These are phyloP conservation scores for Neofelis nebulosa DNA, from an alignment of 2,113 vertebrate species.

Conservation along the genomic window DNA sequence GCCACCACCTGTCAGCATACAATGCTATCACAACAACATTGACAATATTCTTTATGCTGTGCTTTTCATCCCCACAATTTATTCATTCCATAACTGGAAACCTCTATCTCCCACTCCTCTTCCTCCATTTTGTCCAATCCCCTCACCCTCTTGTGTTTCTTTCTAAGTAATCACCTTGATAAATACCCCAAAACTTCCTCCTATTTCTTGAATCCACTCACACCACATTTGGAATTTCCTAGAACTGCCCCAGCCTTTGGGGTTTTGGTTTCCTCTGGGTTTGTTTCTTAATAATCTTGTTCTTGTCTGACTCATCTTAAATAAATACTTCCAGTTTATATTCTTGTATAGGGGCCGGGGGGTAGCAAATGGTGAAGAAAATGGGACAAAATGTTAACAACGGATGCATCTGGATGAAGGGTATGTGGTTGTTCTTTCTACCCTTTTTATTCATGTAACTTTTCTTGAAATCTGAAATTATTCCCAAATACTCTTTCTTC, in stretches of 20 bases:
- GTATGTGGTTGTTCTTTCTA: not conserved
- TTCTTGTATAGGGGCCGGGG: too few species aligned
- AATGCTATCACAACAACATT: not conserved
- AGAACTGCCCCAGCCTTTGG: not conserved
- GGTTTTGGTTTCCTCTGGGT: not conserved
- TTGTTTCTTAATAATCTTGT: not conserved
- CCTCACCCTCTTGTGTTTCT: not conserved
- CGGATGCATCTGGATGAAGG: not conserved
- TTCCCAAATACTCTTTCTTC: not conserved
- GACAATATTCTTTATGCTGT: not conserved
- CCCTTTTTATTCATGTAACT: not conserved
- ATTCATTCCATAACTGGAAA: not conserved
- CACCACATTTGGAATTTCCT: slow-evolving; percentile 36
- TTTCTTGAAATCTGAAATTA: not conserved
- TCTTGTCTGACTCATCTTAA: not conserved
- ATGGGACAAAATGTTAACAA: not conserved
- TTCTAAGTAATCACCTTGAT: not conserved
- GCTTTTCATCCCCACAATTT: not conserved
- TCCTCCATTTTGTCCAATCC: not conserved
- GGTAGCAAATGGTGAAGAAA: not conserved
- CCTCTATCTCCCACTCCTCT: not conserved
- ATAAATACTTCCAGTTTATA: not conserved
- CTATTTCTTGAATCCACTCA: not conserved
- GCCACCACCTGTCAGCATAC: not conserved
- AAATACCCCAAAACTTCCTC: not conserved